These are phyloP conservation scores for Tetraodon nigroviridis DNA, from an alignment of 2,113 vertebrate species.

Conservation along the genomic window DNA sequence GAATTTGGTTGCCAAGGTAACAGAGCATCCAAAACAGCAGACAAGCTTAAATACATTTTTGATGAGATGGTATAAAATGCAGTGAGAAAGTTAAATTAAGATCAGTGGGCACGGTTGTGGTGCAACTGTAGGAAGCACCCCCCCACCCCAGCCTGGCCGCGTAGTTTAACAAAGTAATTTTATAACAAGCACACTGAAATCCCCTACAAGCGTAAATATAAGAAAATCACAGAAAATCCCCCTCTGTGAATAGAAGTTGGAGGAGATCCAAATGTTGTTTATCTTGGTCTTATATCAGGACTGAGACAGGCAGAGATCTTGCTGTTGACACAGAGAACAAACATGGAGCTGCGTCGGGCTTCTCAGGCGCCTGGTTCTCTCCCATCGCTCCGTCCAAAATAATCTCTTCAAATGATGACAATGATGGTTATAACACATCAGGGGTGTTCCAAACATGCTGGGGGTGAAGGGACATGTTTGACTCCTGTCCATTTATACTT, in stretches of 20 bases:
- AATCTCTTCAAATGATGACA: background rate
- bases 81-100: slow-evolving; percentile 47
- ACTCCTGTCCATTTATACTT: background rate
- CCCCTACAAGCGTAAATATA: slow-evolving; percentile 33
- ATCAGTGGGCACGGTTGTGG: slow-evolving; percentile 35
- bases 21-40: slow-evolving; percentile 67
- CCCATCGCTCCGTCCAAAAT: too few relatives aligned
- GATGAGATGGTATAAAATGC: slow-evolving; percentile 73
- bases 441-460: slow-evolving; percentile 18
- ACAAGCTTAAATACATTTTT: slow-evolving; percentile 72
- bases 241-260: slow-evolving; percentile 20
- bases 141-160: background rate
- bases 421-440: background rate
- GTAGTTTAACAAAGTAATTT: slow-evolving; percentile 25
- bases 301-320: too few relatives aligned
- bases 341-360: too few relatives aligned
- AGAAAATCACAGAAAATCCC: slow-evolving; percentile 41
- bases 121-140: slow-evolving; percentile 35
- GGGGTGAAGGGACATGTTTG: slow-evolving; percentile 28
- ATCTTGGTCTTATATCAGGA: slow-evolving; percentile 19
- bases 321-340: too few relatives aligned
- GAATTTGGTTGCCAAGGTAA: slow-evolving; percentile 78
- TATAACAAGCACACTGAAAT: slow-evolving; percentile 38
- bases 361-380: too few relatives aligned
- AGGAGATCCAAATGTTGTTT: slow-evolving; percentile 24